Evolutionary conservation across 2,113 vertebrate genomes (phyloP).

Genomic region (Rhinoderma darwinii): DNA sequence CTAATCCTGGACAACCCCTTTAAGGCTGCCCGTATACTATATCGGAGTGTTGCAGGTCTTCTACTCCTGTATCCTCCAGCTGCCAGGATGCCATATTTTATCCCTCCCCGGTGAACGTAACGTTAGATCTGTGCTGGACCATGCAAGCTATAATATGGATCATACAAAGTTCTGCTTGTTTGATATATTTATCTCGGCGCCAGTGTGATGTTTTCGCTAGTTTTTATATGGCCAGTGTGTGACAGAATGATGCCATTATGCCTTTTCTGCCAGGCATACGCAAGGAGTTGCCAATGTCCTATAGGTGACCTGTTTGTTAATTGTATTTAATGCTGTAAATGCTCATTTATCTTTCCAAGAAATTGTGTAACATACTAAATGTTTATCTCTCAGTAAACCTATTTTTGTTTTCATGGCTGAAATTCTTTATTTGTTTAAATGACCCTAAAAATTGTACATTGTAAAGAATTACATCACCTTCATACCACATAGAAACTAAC

Average conservation of each 20-base stretch:
- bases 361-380: constrained; percentile 51
- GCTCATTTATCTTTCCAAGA: constrained; percentile 47
- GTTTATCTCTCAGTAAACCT: constrained; percentile 54
- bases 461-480: too few species aligned
- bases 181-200: constrained; percentile 29
- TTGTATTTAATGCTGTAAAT: constrained; percentile 43
- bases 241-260: neutral
- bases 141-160: neutral
- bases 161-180: neutral
- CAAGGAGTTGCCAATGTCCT: neutral
- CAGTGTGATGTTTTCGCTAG: constrained; percentile 29
- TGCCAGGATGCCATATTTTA: neutral
- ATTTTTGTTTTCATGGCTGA: constrained; percentile 45
- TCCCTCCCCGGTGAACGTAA: neutral
- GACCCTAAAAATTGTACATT: neutral
- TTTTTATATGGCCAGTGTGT: constrained; percentile 43
- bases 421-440: constrained; percentile 4
- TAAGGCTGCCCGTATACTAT: neutral
- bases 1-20: neutral
- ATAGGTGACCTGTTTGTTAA: neutral
- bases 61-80: neutral
- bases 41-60: neutral
- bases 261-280: neutral
- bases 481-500: too few species aligned
- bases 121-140: neutral